Evolutionary conservation across 2,888 invertebrate genomes (phyloP), one percentile per base, ranked within the genome.

Genomic region (Cyclophora albipunctata): DNA sequence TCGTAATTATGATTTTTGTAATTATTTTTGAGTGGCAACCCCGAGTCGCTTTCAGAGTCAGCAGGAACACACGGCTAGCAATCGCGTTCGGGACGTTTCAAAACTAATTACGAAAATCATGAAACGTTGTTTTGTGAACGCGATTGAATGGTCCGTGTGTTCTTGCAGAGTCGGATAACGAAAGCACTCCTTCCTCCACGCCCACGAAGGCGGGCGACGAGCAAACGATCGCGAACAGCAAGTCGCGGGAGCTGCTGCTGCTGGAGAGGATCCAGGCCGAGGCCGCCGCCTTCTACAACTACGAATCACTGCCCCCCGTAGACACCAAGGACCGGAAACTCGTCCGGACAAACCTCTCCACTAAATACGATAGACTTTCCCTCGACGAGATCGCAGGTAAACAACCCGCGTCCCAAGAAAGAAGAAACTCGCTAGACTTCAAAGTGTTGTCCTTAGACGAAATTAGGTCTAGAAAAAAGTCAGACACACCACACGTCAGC

Each of bases 101-200:
- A 88, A 88, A 80, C 67, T 86, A 88, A 87, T 87, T 87, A 88
- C 87, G 81, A 84, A 86, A 86, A 86, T 85, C 84, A 81, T 81
- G 59, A 64, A 52, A 49, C 58, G 57, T 61, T 48, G 47, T 56
- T 58, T 58, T 46, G 61, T 53, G 54, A 45, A 57, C 53, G 60
- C 63, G 68, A 44, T 60, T 65, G 69, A 75, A 67, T 82, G 75
- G 82, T 74, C 75, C 78, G 70, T 91, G 91, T 92, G 90, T 93
- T 92, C 91, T 93, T 93, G 90, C 92, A 94, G 94, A 94, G 84
- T 93, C 94, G 69, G 93, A 94, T 90, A 92, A 90, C 79, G 94
- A 94, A 90, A 93, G 93, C 77, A 90, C 89, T 63, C 91, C 92
- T 34, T 91, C 92, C 40, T 84, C 86, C 51, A 91, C 91, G 59